These are phyloP conservation scores for Brachionichthys hirsutus DNA, from an alignment of 2,113 vertebrate genomes.

Conservation along the genomic window DNA sequence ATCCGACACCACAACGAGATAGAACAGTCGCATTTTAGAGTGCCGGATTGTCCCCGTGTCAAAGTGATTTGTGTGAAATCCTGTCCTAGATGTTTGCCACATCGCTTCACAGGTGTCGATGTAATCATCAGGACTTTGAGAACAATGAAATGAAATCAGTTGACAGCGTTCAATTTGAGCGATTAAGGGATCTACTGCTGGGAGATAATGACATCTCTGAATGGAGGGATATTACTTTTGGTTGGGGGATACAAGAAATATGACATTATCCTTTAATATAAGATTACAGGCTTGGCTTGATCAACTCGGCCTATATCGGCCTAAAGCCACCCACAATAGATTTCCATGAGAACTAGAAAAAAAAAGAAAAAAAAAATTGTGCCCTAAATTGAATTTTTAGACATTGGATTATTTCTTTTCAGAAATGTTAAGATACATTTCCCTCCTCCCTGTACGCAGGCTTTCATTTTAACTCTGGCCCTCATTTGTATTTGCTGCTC, in stretches of 20 bases:
- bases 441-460: no score
- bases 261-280: slow-evolving; percentile 42
- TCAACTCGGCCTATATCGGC: slow-evolving; percentile 14
- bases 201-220: slow-evolving; percentile 41
- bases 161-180: slow-evolving; percentile 36
- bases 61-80: no score
- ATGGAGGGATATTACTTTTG: slow-evolving; percentile 46
- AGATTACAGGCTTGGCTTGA: slow-evolving; percentile 50
- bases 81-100: no score
- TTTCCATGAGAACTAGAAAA: not conserved
- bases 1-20: no score
- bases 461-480: no score
- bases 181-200: slow-evolving; percentile 36
- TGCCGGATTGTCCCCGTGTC: no score
- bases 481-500: slow-evolving; percentile 6
- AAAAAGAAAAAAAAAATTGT: not conserved
- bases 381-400: slow-evolving; percentile 6
- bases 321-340: slow-evolving; percentile 34
- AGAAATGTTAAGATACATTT: no score
- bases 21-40: no score
- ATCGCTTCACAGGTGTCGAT: slow-evolving; percentile 5
- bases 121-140: slow-evolving; percentile 20
- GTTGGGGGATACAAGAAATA: slow-evolving; percentile 27
- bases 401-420: no score
- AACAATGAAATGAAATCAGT: slow-evolving; percentile 20